Base-by-base conservation (phyloP, 1,140 invertebrate species). In the Matsumurasca onukii region DNA sequence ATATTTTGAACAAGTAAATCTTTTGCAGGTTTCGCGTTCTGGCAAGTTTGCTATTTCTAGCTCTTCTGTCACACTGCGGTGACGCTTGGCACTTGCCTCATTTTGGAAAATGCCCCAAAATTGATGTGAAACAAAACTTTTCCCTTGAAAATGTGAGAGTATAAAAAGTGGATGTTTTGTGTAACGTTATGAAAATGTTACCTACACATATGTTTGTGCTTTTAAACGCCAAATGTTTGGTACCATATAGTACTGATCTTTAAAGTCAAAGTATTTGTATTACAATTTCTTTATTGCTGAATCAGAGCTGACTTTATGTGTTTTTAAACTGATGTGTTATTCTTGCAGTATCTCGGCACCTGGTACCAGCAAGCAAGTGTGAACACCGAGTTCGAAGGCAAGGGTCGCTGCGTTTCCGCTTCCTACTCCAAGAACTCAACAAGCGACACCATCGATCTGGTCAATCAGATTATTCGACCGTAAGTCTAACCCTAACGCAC, bases 311-410 rank as follows among this genome's bases (percentile, higher is more conserved):
- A n/a, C n/a, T n/a, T n/a, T n/a, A n/a, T n/a, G n/a, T n/a, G n/a
- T n/a, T n/a, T n/a, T n/a, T n/a, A n/a, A n/a, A n/a, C n/a, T n/a
- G n/a, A n/a, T n/a, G n/a, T n/a, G n/a, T n/a, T n/a, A n/a, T n/a
- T n/a, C n/a, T n/a, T 51, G 5, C n/a, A 51, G 49, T 51, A 51
- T n/a, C 3, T 51, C 3, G 49, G 49, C 24, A n/a, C n/a, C 5
- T 51, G 49, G 49, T 51, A 62, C 20, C 59, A 62, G 24, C 59
- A 31, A 31, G 29, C 29, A 3, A 62, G 59, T 31, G 29, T 24
- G 17, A 15, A 62, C 17, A 25, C 29, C 29, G 31, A 62, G 29
- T 39, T 62, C 24, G 59, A 62, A 62, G 49, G 49, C 5, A 51
- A 51, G 49, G 49, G 49, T 12, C 49, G 49, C 5, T 51, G 49